Conservation (phyloP, 2,113 vertebrate genomes). For the Oxyura jamaicensis region DNA sequence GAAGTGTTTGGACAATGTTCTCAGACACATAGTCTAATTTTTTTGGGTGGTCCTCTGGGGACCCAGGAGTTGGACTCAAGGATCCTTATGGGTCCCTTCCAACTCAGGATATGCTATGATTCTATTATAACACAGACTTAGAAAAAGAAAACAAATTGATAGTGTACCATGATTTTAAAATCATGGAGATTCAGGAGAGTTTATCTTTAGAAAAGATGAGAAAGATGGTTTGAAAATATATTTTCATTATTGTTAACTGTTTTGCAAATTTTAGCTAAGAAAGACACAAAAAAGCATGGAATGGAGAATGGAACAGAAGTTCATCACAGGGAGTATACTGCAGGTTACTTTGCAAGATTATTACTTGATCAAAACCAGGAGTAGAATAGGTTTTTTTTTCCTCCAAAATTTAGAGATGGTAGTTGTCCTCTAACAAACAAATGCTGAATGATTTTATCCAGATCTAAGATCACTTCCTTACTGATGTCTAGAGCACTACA, state of each 20-base stretch:
- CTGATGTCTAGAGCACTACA: background rate
- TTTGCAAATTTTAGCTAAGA: background rate
- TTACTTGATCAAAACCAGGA: background rate
- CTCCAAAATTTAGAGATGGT: background rate
- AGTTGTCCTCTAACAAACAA: background rate
- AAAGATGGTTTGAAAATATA: background rate
- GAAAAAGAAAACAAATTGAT: background rate
- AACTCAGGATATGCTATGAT: too few species aligned
- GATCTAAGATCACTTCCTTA: background rate
- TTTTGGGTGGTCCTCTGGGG: too few species aligned
- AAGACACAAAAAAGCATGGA: background rate
- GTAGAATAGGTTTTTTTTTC: background rate
- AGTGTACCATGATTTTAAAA: background rate
- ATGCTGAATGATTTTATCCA: background rate
- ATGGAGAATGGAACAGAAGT: background rate
- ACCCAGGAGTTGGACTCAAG: too few species aligned
- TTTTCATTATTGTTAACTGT: background rate
- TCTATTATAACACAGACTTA: background rate
- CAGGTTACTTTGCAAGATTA: background rate
- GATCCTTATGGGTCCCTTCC: too few species aligned
- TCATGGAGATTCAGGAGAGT: background rate
- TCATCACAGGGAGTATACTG: fast-evolving
- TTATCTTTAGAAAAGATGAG: background rate
- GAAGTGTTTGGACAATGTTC: too few species aligned
- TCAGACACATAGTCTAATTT: too few species aligned